Evolutionary conservation across 2,888 invertebrate genomes (phyloP).

Genomic region (Abrostola triplasia): DNA sequence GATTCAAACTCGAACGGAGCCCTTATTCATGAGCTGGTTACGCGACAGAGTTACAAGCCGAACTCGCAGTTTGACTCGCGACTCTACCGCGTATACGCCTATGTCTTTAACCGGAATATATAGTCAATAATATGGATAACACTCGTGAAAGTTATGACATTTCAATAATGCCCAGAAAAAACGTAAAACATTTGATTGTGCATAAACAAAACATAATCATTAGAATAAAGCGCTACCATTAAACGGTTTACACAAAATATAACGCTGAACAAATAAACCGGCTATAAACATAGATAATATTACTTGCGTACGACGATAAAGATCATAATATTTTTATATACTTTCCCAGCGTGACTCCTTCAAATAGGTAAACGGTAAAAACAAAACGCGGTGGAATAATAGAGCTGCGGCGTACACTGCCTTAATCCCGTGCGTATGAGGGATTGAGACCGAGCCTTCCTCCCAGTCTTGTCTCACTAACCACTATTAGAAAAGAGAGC

Average conservation of each 20-base stretch:
- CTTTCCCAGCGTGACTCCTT: constrained; percentile 52
- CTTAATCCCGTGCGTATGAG: constrained; percentile 61
- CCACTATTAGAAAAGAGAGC: constrained; percentile 70
- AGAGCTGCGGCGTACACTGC: constrained; percentile 23
- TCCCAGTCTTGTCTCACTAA: constrained; percentile 66
- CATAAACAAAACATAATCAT: constrained; percentile 49
- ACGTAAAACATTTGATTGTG: constrained; percentile 36
- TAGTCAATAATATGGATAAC: no score
- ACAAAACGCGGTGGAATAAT: constrained; percentile 47
- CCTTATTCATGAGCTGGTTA: no score
- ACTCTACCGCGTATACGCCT: no score
- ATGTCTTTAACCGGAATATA: no score
- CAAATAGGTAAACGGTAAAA: constrained; percentile 52
- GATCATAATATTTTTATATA: constrained; percentile 64
- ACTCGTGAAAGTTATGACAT: no score
- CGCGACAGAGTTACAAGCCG: no score
- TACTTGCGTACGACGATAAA: constrained; percentile 45
- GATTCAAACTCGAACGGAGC: no score
- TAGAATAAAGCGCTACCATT: constrained; percentile 45
- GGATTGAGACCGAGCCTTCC: constrained; percentile 39
- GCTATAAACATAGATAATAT: constrained; percentile 53
- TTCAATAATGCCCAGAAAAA: constrained; percentile 6
- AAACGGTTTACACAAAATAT: constrained; percentile 50
- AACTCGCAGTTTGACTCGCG: no score
- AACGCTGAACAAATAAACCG: constrained; percentile 45